These are phyloP conservation scores for Drosophila littoralis DNA, from an alignment of 1,140 invertebrate species.

Conservation along the genomic window DNA sequence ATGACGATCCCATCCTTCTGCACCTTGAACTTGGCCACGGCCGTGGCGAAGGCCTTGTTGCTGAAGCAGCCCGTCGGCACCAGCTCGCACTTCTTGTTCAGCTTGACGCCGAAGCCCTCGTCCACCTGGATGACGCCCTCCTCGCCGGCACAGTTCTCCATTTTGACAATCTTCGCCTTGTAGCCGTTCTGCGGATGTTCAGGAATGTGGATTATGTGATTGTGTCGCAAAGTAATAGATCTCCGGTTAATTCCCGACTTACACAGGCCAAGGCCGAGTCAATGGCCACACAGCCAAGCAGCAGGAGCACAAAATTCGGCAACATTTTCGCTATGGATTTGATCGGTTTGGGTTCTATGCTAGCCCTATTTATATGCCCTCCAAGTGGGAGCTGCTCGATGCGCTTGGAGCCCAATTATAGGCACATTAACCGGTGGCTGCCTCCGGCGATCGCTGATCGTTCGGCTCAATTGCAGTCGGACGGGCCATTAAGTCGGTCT, in stretches of 20 bases:
- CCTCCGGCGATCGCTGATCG: conserved; percentile 65
- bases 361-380: conserved; percentile 56
- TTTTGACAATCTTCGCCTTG: conserved; percentile 76
- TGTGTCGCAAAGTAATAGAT: background rate
- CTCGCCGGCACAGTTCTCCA: conserved; percentile 76
- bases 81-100: conserved; percentile 82
- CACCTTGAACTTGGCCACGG: conserved; percentile 70
- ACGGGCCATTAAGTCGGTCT: conserved; percentile 46
- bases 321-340: conserved; percentile 52
- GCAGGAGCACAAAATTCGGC: conserved; percentile 38
- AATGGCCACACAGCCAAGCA: conserved; percentile 50
- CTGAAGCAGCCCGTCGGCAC: conserved; percentile 70
- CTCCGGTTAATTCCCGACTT: conserved; percentile 43
- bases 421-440: conserved; percentile 68
- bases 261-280: conserved; percentile 69
- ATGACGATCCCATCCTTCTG: conserved; percentile 75
- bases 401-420: conserved; percentile 66
- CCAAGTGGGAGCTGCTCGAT: background rate
- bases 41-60: conserved; percentile 75
- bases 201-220: background rate
- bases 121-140: conserved; percentile 68
- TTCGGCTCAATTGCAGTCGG: conserved; percentile 74
- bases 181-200: conserved; percentile 69
- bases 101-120: conserved; percentile 62
- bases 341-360: background rate